phyloP scores from a whole-genome alignment of 1,140 invertebrate species.

The Neoseiulus cucumeris region DNA sequence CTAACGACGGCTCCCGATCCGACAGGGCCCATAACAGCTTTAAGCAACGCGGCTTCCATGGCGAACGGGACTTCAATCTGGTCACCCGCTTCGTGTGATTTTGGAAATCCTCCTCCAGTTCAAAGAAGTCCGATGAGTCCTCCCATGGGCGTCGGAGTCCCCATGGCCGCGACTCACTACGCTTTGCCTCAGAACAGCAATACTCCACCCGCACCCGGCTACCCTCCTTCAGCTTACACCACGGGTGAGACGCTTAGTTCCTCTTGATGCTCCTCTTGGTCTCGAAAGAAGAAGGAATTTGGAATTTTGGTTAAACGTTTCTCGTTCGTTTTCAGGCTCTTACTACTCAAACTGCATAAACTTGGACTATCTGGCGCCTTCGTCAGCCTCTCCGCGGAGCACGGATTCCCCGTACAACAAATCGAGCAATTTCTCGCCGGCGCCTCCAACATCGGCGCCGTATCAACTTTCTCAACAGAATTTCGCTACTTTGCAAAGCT shows the following conservation, averaged over 20 bases:
- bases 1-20: background rate
- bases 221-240: background rate
- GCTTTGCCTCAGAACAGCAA: slow-evolving; percentile 1
- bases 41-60: slow-evolving; percentile 7
- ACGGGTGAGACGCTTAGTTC: background rate
- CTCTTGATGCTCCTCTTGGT: background rate
- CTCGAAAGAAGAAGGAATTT: background rate
- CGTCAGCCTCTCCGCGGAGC: slow-evolving; percentile 1
- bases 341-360: slow-evolving; percentile 7
- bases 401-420: slow-evolving; percentile 1
- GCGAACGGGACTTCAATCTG: background rate
- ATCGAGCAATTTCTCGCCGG: slow-evolving; percentile 6
- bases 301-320: background rate
- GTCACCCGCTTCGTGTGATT: background rate
- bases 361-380: slow-evolving; percentile 3
- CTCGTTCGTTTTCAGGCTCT: background rate
- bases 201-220: background rate
- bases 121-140: background rate
- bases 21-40: background rate
- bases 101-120: background rate
- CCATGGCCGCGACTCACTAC: slow-evolving; percentile 1
- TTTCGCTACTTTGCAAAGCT: slow-evolving; percentile 3
- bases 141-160: background rate
- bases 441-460: background rate
- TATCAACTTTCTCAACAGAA: background rate